Conservation (phyloP, 2,888 invertebrate species). For the Platerodrilus igneus region DNA sequence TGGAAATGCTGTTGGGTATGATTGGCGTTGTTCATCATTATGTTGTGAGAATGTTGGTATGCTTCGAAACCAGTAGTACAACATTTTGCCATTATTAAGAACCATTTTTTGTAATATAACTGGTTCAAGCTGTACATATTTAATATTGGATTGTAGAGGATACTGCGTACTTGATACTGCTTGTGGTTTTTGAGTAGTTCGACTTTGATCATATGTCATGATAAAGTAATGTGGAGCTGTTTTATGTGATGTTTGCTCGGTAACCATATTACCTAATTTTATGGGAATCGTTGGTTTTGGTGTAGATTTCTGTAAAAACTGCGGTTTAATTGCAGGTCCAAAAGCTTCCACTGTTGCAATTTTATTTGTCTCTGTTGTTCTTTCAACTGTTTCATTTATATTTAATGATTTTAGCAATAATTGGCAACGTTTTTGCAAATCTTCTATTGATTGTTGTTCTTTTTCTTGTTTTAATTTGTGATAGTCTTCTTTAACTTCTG, state of each 20-base stretch:
- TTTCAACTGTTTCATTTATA: slow-evolving; percentile 2
- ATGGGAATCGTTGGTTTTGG: too few relatives aligned
- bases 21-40: slow-evolving; percentile 4
- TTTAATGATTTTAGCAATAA: slow-evolving; percentile 22
- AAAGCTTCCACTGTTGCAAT: slow-evolving; percentile 17
- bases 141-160: slow-evolving; percentile 29
- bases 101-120: slow-evolving; percentile 44
- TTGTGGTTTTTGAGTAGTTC: neutral
- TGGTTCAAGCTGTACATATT: slow-evolving; percentile 44
- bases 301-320: slow-evolving; percentile 15
- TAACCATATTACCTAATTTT: too few relatives aligned
- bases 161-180: slow-evolving; percentile 11
- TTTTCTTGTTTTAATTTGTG: slow-evolving; percentile 15
- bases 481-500: slow-evolving; percentile 14
- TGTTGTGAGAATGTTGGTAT: slow-evolving; percentile 31
- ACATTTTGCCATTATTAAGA: slow-evolving; percentile 40
- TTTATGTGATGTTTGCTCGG: too few relatives aligned
- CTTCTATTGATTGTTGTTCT: slow-evolving; percentile 33
- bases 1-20: neutral
- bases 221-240: neutral
- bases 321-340: slow-evolving; percentile 18
- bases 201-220: slow-evolving; percentile 2
- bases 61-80: slow-evolving; percentile 43
- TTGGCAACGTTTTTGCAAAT: slow-evolving; percentile 39
- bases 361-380: neutral